Conservation (phyloP, 1,140 invertebrate species). For the Conus ventricosus region DNA sequence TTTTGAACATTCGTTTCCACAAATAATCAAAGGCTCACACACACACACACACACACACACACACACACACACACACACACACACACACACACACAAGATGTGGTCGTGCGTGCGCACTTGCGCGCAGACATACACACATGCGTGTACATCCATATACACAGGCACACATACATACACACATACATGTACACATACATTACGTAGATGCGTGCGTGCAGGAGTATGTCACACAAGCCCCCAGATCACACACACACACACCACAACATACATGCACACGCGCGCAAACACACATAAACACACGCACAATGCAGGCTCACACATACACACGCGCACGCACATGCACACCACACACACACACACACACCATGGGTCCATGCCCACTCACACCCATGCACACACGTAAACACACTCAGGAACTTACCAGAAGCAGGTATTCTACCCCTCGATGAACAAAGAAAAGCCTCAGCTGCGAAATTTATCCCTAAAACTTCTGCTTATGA, state of each 20-base stretch:
- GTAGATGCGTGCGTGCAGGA: too few species aligned
- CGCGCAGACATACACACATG: neutral
- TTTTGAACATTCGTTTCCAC: too few species aligned
- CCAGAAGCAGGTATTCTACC: too few species aligned
- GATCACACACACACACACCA: neutral
- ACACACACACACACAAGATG: neutral
- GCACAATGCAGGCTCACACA: neutral
- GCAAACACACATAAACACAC: neutral
- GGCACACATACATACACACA: constrained; percentile 1
- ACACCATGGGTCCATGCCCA: neutral
- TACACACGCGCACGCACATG: neutral
- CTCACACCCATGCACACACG: neutral
- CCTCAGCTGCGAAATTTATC: too few species aligned
- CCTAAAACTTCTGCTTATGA: too few species aligned
- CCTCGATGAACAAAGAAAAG: too few species aligned
- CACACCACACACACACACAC: neutral
- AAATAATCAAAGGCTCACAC: too few species aligned
- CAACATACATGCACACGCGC: neutral
- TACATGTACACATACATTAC: neutral
- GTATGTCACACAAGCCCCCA: neutral
- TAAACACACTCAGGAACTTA: too few species aligned
- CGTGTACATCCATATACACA: neutral
- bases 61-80: neutral
- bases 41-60: neutral
- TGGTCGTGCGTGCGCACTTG: neutral